Base-by-base conservation (phyloP, 1,140 invertebrate genomes). In the Acromyrmex charruanus region DNA sequence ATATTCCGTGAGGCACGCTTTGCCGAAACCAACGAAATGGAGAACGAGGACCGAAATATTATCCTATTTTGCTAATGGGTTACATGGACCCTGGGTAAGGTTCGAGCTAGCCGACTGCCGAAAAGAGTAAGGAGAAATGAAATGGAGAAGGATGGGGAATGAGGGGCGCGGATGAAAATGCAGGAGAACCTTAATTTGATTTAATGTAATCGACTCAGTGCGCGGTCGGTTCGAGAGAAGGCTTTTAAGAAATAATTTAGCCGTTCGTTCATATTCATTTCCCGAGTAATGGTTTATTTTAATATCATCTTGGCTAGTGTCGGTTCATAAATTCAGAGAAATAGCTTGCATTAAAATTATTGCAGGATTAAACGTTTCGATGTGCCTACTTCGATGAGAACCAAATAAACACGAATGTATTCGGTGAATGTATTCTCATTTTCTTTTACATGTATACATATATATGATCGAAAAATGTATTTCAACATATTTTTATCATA, bases 241-340 rank as follows among this genome's bases (percentile, higher is more conserved):
- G 80, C 80, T 84, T 61, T 84, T 84, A 75, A 84, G 69, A 84
- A 84, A 84, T 84, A 74, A 84, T 84, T 84, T 82, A 82, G 51
- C 59, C 66, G 66, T 82, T 84, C 80, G 39, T 75, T 75, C 80
- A 74, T 74, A 82, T 82, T 82, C 69, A 84, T 84, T 84, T 69
- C 18, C 58, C 21, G 55, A 75, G 80, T 84, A 75, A 75, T 75
- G 69, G 69, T 84, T 84, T 84, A 84, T 84, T 84, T 75, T 84
- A 84, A 84, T 75, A 75, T 51, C 80, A 21, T 61, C 80, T 75
- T 74, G 68, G 39, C 80, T 49, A 59, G 35, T 35, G 35, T 9
- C 35, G 18, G 35, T 16, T 39, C n/a, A 63, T 75, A 84, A 84
- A 84, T 84, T 75, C 68, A 7, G 6, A 35, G 69, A 49, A 21